A percentile compares a stretch with the other conserved stretches of the same genome.
Conservation (phyloP, 2,888 invertebrate genomes). For the Rhyacophila evoluta region DNA sequence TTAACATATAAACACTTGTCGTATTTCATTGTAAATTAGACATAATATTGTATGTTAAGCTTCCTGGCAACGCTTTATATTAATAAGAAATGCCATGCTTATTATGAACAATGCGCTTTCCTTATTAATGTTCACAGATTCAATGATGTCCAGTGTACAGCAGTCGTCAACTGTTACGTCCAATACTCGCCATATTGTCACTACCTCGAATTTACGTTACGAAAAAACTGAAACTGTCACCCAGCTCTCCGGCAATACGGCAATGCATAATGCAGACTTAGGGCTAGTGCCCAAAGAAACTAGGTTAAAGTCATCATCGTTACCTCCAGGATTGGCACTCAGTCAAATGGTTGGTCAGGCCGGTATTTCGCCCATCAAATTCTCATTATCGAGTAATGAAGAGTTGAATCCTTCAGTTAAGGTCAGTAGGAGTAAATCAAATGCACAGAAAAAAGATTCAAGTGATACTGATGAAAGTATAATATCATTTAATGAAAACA, state of each 20-base stretch:
- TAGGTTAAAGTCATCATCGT: constrained; percentile 74
- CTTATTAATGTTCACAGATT: constrained; percentile 48
- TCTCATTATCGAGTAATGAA: constrained; percentile 65
- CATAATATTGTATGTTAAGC: constrained; percentile 15
- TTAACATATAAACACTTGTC: too few relatives aligned
- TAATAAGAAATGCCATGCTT: constrained; percentile 47
- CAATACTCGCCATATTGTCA: constrained; percentile 46
- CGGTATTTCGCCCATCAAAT: constrained; percentile 67
- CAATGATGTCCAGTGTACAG: constrained; percentile 39
- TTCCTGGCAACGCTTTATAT: constrained; percentile 23
- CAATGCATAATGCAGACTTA: constrained; percentile 62
- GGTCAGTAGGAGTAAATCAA: constrained; percentile 68
- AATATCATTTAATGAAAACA: constrained; percentile 32
- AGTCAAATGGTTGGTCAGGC: constrained; percentile 67
- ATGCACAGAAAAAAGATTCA: constrained; percentile 65
- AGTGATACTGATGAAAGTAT: constrained; percentile 65
- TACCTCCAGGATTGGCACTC: constrained; percentile 73
- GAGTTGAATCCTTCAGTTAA: constrained; percentile 64
- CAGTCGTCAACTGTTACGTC: constrained; percentile 40
- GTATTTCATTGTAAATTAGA: background rate
- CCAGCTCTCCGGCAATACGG: constrained; percentile 56
- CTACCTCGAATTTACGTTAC: constrained; percentile 45
- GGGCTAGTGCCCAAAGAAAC: constrained; percentile 66
- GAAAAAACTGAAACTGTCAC: constrained; percentile 44
- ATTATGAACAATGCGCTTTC: constrained; percentile 48